Conservation (phyloP, 2,888 invertebrate species). For the Ferrisia virgata region DNA sequence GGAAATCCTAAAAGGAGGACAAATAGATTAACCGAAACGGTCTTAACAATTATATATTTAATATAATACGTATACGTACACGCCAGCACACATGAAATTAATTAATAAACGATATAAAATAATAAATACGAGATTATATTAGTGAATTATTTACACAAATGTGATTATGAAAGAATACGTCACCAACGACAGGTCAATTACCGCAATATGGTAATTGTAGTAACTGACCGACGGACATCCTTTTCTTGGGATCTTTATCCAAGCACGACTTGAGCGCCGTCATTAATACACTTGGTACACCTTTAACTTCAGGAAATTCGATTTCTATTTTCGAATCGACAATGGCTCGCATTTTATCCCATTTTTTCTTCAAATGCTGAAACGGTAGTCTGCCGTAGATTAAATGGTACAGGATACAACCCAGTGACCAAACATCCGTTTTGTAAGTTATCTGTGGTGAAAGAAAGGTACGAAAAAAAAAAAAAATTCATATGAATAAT, state of each 20-base stretch:
- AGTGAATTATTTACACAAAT: not conserved
- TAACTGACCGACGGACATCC: slow-evolving; percentile 73
- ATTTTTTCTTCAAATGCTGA: slow-evolving; percentile 69
- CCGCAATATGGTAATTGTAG: slow-evolving; percentile 53
- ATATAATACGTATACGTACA: too few species aligned
- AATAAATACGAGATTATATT: not conserved
- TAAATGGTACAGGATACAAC: slow-evolving; percentile 91
- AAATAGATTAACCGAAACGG: too few species aligned
- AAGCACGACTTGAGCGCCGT: slow-evolving; percentile 70
- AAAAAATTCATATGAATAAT: not conserved
- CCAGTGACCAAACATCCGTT: slow-evolving; percentile 96
- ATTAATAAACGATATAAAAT: too few species aligned
- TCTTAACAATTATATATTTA: too few species aligned
- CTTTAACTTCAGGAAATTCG: slow-evolving; percentile 62
- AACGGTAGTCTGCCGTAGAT: slow-evolving; percentile 90
- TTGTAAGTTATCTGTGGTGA: slow-evolving; percentile 73
- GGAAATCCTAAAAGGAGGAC: too few species aligned
- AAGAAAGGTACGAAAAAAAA: not conserved
- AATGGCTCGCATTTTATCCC: slow-evolving; percentile 75
- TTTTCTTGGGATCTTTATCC: slow-evolving; percentile 65
- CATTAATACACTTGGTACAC: slow-evolving; percentile 61
- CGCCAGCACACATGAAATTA: too few species aligned
- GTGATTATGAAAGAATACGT: not conserved
- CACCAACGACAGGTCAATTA: not conserved
- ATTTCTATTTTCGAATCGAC: slow-evolving; percentile 70